Conservation (phyloP, 2,888 invertebrate genomes). For the Drosophila percnosoma region DNA sequence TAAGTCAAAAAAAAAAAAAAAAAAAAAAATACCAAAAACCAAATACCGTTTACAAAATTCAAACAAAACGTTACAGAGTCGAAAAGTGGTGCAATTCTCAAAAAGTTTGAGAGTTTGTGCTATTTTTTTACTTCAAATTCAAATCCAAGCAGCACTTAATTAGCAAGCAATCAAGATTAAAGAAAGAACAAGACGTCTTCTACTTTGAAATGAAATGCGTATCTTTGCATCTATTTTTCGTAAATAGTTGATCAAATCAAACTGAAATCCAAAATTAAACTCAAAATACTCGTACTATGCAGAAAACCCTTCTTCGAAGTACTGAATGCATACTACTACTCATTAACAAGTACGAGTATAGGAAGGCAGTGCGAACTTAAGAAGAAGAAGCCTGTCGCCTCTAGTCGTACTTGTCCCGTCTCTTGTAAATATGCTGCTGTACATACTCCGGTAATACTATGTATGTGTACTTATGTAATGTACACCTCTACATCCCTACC, state of each 20-base stretch:
- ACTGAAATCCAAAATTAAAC: slow-evolving; percentile 21
- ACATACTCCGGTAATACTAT: slow-evolving; percentile 34
- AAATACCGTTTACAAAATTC: slow-evolving; percentile 36
- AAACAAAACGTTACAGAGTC: slow-evolving; percentile 24
- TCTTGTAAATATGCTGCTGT: slow-evolving; percentile 41
- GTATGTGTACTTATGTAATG: background rate
- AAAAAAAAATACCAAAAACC: slow-evolving; percentile 31
- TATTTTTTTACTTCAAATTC: slow-evolving; percentile 48
- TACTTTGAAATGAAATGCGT: slow-evolving; percentile 75
- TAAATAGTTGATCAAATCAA: slow-evolving; percentile 80
- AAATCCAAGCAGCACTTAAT: slow-evolving; percentile 71
- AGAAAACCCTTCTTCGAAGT: background rate
- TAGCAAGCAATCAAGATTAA: slow-evolving; percentile 53
- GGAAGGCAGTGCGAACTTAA: slow-evolving; percentile 20
- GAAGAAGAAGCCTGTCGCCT: slow-evolving; percentile 40
- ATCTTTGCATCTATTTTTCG: slow-evolving; percentile 85
- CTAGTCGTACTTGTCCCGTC: slow-evolving; percentile 40
- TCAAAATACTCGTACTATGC: slow-evolving; percentile 31
- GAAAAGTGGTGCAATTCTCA: slow-evolving; percentile 52
- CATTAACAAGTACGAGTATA: slow-evolving; percentile 7
- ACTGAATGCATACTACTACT: background rate
- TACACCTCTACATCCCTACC: slow-evolving; percentile 5
- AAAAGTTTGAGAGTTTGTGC: slow-evolving; percentile 27
- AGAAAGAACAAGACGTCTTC: slow-evolving; percentile 26
- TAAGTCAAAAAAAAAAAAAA: slow-evolving; percentile 43